A percentile compares a stretch with the other conserved stretches of the same genome.
phyloP scores from a whole-genome alignment of 2,797 vertebrate species.

The Onychomys torridus region DNA sequence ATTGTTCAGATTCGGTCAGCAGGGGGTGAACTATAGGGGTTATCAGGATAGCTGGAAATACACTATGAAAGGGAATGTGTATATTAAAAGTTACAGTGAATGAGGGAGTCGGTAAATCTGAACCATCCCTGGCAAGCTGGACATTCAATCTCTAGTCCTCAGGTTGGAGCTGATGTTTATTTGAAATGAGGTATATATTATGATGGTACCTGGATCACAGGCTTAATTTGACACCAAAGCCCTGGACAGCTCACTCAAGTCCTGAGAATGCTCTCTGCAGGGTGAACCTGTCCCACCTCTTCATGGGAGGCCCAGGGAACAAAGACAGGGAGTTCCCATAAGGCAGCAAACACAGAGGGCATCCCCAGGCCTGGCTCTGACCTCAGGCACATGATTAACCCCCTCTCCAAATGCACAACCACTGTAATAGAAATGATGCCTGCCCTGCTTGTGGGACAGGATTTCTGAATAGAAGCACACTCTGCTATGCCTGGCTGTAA shows the following conservation, averaged over 20 bases:
- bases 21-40: not conserved
- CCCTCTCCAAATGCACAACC: not conserved
- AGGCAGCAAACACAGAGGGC: not conserved
- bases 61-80: not conserved
- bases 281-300: not conserved
- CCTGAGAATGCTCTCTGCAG: not conserved
- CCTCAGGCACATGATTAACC: not conserved
- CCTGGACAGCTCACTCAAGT: not conserved
- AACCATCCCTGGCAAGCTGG: not conserved
- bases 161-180: not conserved
- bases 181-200: not conserved
- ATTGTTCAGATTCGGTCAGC: not conserved
- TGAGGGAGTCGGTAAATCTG: not conserved
- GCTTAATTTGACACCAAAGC: not conserved
- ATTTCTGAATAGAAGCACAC: not conserved
- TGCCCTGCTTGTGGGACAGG: not conserved
- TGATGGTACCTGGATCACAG: too few relatives aligned
- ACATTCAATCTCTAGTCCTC: not conserved
- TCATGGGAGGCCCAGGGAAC: not conserved
- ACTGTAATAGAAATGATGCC: not conserved
- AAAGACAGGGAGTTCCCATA: not conserved
- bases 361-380: not conserved
- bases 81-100: not conserved
- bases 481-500: not conserved
- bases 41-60: not conserved